These are phyloP conservation scores for Neopelma chrysocephalum DNA, from an alignment of 2,797 vertebrate genomes.

Conservation along the genomic window DNA sequence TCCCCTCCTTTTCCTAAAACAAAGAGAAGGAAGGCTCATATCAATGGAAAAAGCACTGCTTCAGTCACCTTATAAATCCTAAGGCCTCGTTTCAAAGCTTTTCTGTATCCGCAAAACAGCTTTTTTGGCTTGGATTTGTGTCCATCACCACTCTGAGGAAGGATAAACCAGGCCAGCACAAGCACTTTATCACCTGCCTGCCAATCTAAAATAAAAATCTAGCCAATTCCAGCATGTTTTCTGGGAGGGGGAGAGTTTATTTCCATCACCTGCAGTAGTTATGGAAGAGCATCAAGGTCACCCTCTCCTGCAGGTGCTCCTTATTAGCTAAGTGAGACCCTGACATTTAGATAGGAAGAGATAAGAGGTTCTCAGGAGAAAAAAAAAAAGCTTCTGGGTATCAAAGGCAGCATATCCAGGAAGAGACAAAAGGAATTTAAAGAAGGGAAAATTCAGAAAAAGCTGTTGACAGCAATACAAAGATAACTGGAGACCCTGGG, in stretches of 20 bases:
- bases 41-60: not conserved
- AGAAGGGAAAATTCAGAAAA: not conserved
- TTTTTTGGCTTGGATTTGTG: not conserved
- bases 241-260: not conserved
- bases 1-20: conserved; percentile 94
- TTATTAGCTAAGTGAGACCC: not conserved
- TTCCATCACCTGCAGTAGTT: not conserved
- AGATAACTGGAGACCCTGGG: not conserved
- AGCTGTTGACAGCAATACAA: not conserved
- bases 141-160: not conserved
- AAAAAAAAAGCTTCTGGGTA: not conserved
- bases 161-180: not conserved
- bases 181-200: not conserved
- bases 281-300: not conserved
- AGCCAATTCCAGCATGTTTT: not conserved
- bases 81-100: not conserved
- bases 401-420: not conserved
- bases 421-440: not conserved
- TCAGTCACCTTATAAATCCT: not conserved
- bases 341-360: not conserved
- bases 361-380: not conserved
- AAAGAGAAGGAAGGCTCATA: conserved; percentile 25
- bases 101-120: not conserved
- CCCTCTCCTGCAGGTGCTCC: not conserved
- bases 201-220: not conserved